Evolutionary conservation across 1,140 invertebrate genomes (phyloP).

Genomic region (Caenorhabditis remanei): DNA sequence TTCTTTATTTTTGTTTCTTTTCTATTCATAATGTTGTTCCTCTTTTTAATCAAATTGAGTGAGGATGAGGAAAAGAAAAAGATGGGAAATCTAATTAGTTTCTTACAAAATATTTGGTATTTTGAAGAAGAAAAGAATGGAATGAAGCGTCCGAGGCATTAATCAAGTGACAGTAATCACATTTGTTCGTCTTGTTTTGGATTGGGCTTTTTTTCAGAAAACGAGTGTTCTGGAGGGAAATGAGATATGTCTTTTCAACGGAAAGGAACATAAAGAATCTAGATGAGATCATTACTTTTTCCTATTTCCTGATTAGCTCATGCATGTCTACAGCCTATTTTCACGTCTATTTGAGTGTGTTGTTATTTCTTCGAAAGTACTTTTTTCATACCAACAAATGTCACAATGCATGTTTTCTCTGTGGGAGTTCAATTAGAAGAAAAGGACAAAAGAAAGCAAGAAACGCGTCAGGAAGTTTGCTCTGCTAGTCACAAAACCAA

Average conservation of each 20-base stretch:
- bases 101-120: background rate
- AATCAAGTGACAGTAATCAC: slow-evolving; percentile 44
- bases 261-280: background rate
- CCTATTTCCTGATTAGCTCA: slow-evolving; percentile 73
- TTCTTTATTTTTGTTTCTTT: slow-evolving; percentile 46
- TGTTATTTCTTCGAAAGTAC: background rate
- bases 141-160: background rate
- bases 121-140: background rate
- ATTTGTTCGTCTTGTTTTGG: slow-evolving; percentile 28
- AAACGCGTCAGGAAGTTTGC: slow-evolving; percentile 18
- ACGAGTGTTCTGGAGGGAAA: background rate
- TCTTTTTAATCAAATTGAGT: background rate
- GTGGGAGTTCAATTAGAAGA: slow-evolving; percentile 52
- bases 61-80: background rate
- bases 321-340: slow-evolving; percentile 25
- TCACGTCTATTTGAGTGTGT: background rate
- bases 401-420: background rate
- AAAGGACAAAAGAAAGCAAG: background rate
- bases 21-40: slow-evolving; percentile 7
- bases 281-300: background rate
- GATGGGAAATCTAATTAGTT: slow-evolving; percentile 3
- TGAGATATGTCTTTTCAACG: background rate
- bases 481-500: slow-evolving; percentile 1
- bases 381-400: background rate
- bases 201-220: background rate